Base-by-base conservation (phyloP, 2,888 invertebrate species). In the Aleiodes alternator region DNA sequence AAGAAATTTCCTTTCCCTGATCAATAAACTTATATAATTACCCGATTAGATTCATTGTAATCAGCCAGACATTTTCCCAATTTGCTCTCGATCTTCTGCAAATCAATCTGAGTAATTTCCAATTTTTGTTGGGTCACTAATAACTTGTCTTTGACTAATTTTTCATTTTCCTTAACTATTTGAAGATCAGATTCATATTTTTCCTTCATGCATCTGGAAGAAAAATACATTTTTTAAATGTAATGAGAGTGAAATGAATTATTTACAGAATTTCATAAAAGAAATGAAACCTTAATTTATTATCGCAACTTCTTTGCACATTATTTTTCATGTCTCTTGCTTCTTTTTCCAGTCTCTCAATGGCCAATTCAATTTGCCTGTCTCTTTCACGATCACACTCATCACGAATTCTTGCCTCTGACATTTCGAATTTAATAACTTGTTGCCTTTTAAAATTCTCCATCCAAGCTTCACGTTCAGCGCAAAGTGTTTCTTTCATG, bases 301-400 rank as follows among this genome's bases (percentile, higher is more conserved):
- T 90, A 81, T 93, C 92, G 12, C 90, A 90, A 2, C 92, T 92
- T n/a, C 93, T 92, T 82, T 94, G 94, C 69, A 93, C 78, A 72
- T 80, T 83, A 7, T 69, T 88, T 81, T 92, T 92, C 1, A 91
- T 92, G 2, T 92, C 91, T 68, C 92, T 92, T 0, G 93, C 92
- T 84, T 95, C 95, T 0, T 91, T 91, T 80, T 94, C 94, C 84
- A 95, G 90, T 75, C 93, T 92, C 82, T 93, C 93, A 68, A 95
- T 94, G 0, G 94, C 94, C 14, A 92, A 90, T 86, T 96, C 96
- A 72, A 96, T 95, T 90, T 96, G 96, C 64, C 92, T 92, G 88
- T 96, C 96, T 74, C 96, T 90, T 85, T 96, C 96, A 69, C 91
- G 91, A 86, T 93, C 93, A 85, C 93, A 94, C 80, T 94, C 93